Evolutionary conservation across 2,888 invertebrate genomes (phyloP), one percentile per base, ranked within the genome.

Genomic region (Cotesia congregata): DNA sequence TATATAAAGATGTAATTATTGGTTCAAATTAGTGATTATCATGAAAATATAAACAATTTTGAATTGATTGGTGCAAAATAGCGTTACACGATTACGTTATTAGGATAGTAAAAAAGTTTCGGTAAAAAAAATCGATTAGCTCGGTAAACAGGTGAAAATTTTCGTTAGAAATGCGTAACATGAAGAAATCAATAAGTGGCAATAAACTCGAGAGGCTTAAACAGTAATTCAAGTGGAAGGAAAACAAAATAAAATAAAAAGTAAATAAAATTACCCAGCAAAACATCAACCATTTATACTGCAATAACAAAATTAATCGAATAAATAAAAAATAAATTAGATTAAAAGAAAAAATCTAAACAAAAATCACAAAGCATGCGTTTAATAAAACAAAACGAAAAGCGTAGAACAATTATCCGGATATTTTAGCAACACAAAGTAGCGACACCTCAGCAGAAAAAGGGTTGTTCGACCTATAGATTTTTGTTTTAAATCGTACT

Each of bases 181-280:
- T 81, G 75, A 76, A 80, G 83, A 84, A 85, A 86, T 86, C 86
- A 86, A 86, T 86, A 86, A 86, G 83, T 82, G 83, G 79, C 81
- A 83, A 86, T 86, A 83, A 80, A 84, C 82, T 81, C 79, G 74
- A 80, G 80, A 79, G 77, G 77, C 77, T 80, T 72, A 74, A 61
- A 72, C 72, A 73, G 77, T 75, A 78, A 77, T 79, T 79, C 76
- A 71, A 77, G 74, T 76, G 76, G 64, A 74, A 76, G 62, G 72
- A 74, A 17, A 68, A 69, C 38, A 60, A 17, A 38, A 20, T 39
- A 17, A 74, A 9, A 72, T 17, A 7, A 9, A 2, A 67, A 76
- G 61, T 68, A 78, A 75, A 64, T 64, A 20, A 2, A 6, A 59
- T 60, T n/a, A 30, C 5, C 15, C 20, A 41, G n/a, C 3, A 2